These are phyloP conservation scores for Drosophila cardini DNA, from an alignment of 1,140 invertebrate genomes.

Conservation along the genomic window DNA sequence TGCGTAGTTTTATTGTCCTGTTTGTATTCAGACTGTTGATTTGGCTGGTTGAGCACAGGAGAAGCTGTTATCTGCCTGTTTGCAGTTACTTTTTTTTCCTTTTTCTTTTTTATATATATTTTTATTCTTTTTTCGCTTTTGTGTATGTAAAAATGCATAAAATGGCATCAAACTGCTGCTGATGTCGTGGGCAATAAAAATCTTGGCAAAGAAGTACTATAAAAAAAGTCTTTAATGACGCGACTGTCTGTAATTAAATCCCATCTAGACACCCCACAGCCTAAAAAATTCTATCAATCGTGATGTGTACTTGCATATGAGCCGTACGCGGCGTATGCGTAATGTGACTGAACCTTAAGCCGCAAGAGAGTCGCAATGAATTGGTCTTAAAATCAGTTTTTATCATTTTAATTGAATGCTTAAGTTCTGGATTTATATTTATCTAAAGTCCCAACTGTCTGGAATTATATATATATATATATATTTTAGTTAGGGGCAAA, in stretches of 20 bases:
- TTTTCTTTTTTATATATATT: slow-evolving; percentile 30
- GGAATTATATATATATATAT: slow-evolving; percentile 14
- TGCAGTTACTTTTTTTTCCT: slow-evolving; percentile 29
- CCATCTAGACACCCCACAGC: slow-evolving; percentile 33
- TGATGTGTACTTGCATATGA: slow-evolving; percentile 21
- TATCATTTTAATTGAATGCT: slow-evolving; percentile 64
- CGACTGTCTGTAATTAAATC: slow-evolving; percentile 77
- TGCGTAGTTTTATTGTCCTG: slow-evolving; percentile 41
- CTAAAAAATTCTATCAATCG: not conserved
- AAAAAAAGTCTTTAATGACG: slow-evolving; percentile 78
- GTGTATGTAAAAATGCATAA: slow-evolving; percentile 66
- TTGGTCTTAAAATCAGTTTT: slow-evolving; percentile 59
- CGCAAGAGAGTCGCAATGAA: slow-evolving; percentile 21
- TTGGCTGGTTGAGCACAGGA: slow-evolving; percentile 3
- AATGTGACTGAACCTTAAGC: slow-evolving; percentile 67
- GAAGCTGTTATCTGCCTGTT: slow-evolving; percentile 30
- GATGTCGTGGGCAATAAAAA: slow-evolving; percentile 65
- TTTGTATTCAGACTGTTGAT: slow-evolving; percentile 32
- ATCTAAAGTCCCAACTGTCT: slow-evolving; percentile 23
- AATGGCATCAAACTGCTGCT: slow-evolving; percentile 63
- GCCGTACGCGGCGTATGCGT: slow-evolving; percentile 67
- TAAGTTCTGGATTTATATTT: slow-evolving; percentile 28
- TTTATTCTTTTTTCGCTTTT: slow-evolving; percentile 3
- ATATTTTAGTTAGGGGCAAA: slow-evolving; percentile 16
- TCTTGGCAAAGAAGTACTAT: slow-evolving; percentile 73